Evolutionary conservation across 2,888 invertebrate species (phyloP), one percentile per base, ranked within the genome.

Genomic region (Volucella zonaria): DNA sequence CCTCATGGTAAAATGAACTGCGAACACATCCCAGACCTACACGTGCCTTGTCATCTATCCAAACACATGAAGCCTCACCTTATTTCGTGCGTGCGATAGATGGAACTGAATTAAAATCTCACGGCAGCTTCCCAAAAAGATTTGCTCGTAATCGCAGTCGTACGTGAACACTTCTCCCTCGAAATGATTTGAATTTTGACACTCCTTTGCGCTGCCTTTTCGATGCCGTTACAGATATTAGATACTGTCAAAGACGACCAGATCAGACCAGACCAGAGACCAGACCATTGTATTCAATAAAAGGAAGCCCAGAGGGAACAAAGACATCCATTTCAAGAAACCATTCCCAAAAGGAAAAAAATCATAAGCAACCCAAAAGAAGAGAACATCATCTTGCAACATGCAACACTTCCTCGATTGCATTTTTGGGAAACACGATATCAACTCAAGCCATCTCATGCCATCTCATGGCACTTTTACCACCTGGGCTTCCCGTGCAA

Each of bases 151-250:
- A 12, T 8, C 31, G 31, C 31, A 31, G 1, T 31, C 31, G 31
- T 31, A 31, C 31, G 31, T 31, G 31, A 31, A 31, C 56, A 3
- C 54, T 31, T 56, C 31, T 54, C 47, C n/a, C 23, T 49, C 49
- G 15, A 42, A 64, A 76, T 71, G 43, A 81, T 82, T 82, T 73
- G 73, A 78, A 78, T 82, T 82, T 82, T 74, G 79, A 75, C 82
- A 79, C 82, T 83, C 82, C 82, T 75, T 52, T 74, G 56, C 14
- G 31, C 3, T 70, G 68, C 51, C 47, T 52, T 51, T 52, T 23
- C 51, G 79, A 66, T 79, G 62, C 82, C 79, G 74, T 83, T 83
- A 79, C 49, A 83, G 82, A 83, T 83, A 79, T 83, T 75, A 83
- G 82, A 83, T 83, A 62, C 54, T 82, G 73, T 78, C 82, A 82